These are phyloP conservation scores for Mya arenaria DNA, from an alignment of 1,140 invertebrate species.

Conservation along the genomic window DNA sequence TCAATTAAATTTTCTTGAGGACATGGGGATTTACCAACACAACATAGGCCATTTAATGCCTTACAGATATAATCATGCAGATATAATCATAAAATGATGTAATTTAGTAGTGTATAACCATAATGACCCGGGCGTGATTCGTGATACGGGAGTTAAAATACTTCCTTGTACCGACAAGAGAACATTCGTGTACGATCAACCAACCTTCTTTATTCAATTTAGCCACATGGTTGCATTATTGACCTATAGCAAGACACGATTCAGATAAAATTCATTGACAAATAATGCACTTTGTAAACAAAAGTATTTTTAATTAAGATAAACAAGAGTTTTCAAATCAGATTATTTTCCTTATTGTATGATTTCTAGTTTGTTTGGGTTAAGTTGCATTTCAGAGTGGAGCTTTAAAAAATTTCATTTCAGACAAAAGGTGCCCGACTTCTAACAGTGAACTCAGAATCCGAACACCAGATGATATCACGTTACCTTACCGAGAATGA, in stretches of 20 bases:
- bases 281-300: not conserved
- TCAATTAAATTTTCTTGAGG: too few species aligned
- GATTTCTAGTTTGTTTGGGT: not conserved
- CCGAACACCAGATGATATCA: slow-evolving; percentile 9
- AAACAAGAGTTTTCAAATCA: not conserved
- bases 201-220: too few species aligned
- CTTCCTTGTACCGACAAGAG: too few species aligned
- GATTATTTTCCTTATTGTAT: not conserved
- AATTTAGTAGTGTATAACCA: too few species aligned
- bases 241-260: not conserved
- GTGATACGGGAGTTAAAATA: too few species aligned
- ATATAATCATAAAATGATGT: too few species aligned
- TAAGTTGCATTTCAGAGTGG: not conserved
- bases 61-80: too few species aligned
- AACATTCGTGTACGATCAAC: too few species aligned
- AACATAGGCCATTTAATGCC: too few species aligned
- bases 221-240: not conserved
- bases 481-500: not conserved
- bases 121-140: too few species aligned
- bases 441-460: not conserved
- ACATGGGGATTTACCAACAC: too few species aligned
- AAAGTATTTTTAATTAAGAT: not conserved
- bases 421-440: slow-evolving; percentile 8
- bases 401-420: not conserved
- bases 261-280: not conserved